Conservation (phyloP, 2,113 vertebrate genomes). For the Sigmodon hispidus region DNA sequence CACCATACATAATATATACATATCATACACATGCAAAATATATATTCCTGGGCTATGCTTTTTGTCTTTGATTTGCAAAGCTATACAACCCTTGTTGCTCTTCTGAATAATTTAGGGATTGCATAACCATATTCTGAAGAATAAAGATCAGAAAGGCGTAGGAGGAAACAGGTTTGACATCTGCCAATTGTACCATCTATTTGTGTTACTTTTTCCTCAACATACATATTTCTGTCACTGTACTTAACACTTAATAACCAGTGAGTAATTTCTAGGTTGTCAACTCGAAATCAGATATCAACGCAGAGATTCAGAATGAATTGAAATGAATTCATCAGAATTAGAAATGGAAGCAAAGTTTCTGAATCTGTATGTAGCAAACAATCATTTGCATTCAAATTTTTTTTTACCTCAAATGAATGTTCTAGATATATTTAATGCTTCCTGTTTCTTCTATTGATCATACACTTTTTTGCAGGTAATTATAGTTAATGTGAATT, state of each 20-base stretch:
- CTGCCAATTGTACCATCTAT: background rate
- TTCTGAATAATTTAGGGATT: background rate
- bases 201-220: conserved; percentile 14
- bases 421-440: background rate
- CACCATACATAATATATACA: background rate
- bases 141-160: conserved; percentile 11
- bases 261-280: background rate
- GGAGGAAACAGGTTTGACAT: conserved; percentile 2
- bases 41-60: background rate
- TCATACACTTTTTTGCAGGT: background rate
- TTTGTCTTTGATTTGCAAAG: background rate
- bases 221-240: background rate
- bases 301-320: background rate
- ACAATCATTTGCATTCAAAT: background rate
- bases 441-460: background rate
- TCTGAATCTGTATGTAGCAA: background rate
- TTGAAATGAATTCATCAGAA: background rate
- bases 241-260: background rate
- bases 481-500: conserved; percentile 3
- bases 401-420: background rate
- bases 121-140: background rate
- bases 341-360: background rate
- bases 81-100: background rate
- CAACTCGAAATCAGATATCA: conserved; percentile 3
- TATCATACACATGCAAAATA: background rate